Conservation (phyloP, 2,888 invertebrate genomes). For the Papilio protenor region DNA sequence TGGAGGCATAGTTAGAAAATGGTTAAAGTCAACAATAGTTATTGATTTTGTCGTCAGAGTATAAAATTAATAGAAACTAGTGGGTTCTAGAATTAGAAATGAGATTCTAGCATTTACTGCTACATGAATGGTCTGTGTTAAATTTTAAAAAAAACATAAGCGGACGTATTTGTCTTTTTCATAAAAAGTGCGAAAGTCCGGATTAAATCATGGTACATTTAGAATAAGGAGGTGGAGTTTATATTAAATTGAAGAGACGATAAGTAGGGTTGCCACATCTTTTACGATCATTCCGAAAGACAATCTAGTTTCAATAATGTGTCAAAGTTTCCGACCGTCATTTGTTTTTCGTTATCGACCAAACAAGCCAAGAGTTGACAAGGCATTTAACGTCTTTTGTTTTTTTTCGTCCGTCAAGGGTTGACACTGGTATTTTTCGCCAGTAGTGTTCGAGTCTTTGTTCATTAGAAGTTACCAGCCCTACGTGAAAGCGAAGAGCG, state of each 20-base stretch:
- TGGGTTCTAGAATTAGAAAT: not conserved
- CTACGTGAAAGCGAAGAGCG: slow-evolving; percentile 4
- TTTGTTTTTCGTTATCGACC: not conserved
- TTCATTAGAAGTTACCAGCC: not conserved
- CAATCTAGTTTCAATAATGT: not conserved
- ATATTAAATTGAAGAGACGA: slow-evolving; percentile 30
- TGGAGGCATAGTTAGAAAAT: not conserved
- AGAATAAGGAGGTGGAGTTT: slow-evolving; percentile 11
- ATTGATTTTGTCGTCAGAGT: not conserved
- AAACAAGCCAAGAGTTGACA: not conserved
- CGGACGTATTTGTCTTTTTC: not conserved
- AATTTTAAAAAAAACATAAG: not conserved
- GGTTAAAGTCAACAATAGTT: not conserved
- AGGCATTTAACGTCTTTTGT: not conserved
- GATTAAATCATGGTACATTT: slow-evolving; percentile 11
- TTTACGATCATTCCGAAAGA: not conserved
- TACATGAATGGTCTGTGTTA: not conserved
- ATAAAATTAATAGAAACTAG: not conserved
- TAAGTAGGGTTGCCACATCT: not conserved
- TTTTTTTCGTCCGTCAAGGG: not conserved
- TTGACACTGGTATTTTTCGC: not conserved
- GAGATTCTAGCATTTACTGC: too few species aligned
- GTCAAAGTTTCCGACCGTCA: not conserved
- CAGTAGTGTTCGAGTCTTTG: not conserved
- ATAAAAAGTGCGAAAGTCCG: not conserved